Percentiles rank a stretch among this genome's conserved stretches.
phyloP scores from a whole-genome alignment of 2,888 invertebrate species.

The Brachynemurus nebulosus region DNA sequence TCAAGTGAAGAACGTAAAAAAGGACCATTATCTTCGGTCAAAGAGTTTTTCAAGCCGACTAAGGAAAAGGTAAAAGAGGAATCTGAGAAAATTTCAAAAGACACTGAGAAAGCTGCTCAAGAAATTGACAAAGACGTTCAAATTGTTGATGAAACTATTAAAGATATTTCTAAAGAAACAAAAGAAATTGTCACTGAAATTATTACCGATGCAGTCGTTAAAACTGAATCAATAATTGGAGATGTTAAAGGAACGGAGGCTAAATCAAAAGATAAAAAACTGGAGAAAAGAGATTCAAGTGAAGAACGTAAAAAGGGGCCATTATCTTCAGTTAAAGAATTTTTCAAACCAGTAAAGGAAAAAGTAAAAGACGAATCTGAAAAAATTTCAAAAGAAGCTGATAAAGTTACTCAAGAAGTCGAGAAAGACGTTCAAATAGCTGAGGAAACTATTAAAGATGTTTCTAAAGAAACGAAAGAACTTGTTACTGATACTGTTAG shows the following conservation, averaged over 20 bases:
- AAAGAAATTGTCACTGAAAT: too few species aligned
- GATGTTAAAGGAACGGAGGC: slow-evolving; percentile 16
- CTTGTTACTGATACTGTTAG: slow-evolving; percentile 6
- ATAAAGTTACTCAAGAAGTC: slow-evolving; percentile 4
- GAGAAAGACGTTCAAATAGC: slow-evolving; percentile 4
- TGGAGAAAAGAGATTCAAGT: slow-evolving; percentile 16
- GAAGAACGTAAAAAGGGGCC: slow-evolving; percentile 13
- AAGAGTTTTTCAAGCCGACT: too few species aligned
- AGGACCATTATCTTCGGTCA: too few species aligned
- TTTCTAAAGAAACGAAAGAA: slow-evolving; percentile 6
- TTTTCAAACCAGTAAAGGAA: background rate
- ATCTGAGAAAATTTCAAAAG: slow-evolving; percentile 10
- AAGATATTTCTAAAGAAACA: too few species aligned
- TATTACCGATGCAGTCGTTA: too few species aligned
- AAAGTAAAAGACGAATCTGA: slow-evolving; percentile 19
- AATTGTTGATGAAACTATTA: too few species aligned
- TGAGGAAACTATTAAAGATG: slow-evolving; percentile 1
- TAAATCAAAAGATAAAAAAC: too few species aligned
- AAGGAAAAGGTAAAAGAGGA: too few species aligned
- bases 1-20: too few species aligned
- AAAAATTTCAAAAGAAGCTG: slow-evolving; percentile 8
- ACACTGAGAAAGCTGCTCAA: slow-evolving; percentile 7
- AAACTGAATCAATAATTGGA: slow-evolving; percentile 4
- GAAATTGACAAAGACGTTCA: too few species aligned
- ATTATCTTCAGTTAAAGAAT: slow-evolving; percentile 7